Base-by-base conservation (phyloP, 2,888 invertebrate species). In the Crossocerus cetratus region DNA sequence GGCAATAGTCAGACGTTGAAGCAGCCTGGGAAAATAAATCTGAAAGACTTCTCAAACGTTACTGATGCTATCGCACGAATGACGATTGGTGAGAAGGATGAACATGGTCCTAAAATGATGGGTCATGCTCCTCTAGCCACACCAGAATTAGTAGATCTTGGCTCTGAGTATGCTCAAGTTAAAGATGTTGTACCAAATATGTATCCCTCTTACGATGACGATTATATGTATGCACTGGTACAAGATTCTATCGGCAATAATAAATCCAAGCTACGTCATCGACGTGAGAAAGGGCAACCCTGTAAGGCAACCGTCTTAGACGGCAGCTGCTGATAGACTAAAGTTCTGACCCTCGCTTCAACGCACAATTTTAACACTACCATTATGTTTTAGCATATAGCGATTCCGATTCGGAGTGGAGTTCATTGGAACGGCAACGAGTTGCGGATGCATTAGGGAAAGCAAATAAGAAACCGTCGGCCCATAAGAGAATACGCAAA, bases 401-500 rank as follows among this genome's bases (percentile, higher is more conserved):
- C 69, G 97, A 98, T 90, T 97, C 97, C 4, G 97, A 98, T 90
- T 97, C 96, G 83, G 97, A 97, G 80, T 96, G 95, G 88, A 96
- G 96, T 82, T 95, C 96, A 76, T 90, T 93, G 80, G 94, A 94
- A 83, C 91, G 93, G 74, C 93, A 94, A 78, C 91, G 93, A 72
- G 92, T 92, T 80, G 85, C 86, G 0, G 94, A 93, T 82, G 92
- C 92, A 32, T 92, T 93, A 84, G 92, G 93, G 63, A 94, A 94
- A 90, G 93, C 93, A 75, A 94, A 93, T 86, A 93, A 94, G 79
- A 94, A 94, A 88, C 92, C 94, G 5, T 93, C 93, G 58, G 93
- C 94, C 18, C 94, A 94, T 87, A 95, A 95, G 88, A 92, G 95
- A 87, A 93, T 93, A 81, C 93, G 94, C 74, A 94, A 94, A 90